Base-by-base conservation (phyloP, 2,888 invertebrate genomes). In the Trachelus troglodyta region DNA sequence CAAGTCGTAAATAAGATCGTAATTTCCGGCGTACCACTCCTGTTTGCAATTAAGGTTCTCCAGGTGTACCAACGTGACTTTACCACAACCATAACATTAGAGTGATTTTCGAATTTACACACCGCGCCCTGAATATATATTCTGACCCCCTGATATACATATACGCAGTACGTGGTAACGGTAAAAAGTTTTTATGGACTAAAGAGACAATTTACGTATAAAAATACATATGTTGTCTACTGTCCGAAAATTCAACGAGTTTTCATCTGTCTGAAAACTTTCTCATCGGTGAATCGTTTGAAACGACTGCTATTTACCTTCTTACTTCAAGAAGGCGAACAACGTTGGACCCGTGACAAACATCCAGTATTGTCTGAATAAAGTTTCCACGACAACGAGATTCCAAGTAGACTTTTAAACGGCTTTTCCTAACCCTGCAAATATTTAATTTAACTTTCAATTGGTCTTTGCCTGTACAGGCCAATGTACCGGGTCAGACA, bases 401-500 rank as follows among this genome's bases (percentile, higher is more conserved):
- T 56, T 56, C 56, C 56, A 56, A 56, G 56, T 23, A 71, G 12
- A 71, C 31, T 33, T 71, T 71, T 71, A 4, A 71, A 68, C 68
- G 33, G 77, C 69, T 71, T 76, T 78, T 81, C 79, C 77, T 75
- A 73, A 33, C 40, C 40, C 75, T 69, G 74, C 82, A 83, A 83
- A 84, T 84, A 85, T 83, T 85, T 85, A 84, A 85, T 85, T 85
- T 84, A 86, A 85, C 84, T 86, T 85, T 77, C 83, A 79, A 84
- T 85, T 83, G 82, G 83, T 83, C 80, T 83, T 85, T 81, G 75
- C 68, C 71, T 11, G n/a, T 6, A 35, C 77, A 33, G 71, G 34
- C 77, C 75, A 68, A 77, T 77, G 75, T 75, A 68, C 15, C 30
- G 75, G 77, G 69, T 34, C 75, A 30, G 69, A 75, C 35, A 75